Percentiles rank a stretch among this genome's conserved stretches.
phyloP scores from a whole-genome alignment of 2,113 vertebrate species.

The Anarrhichthys ocellatus region DNA sequence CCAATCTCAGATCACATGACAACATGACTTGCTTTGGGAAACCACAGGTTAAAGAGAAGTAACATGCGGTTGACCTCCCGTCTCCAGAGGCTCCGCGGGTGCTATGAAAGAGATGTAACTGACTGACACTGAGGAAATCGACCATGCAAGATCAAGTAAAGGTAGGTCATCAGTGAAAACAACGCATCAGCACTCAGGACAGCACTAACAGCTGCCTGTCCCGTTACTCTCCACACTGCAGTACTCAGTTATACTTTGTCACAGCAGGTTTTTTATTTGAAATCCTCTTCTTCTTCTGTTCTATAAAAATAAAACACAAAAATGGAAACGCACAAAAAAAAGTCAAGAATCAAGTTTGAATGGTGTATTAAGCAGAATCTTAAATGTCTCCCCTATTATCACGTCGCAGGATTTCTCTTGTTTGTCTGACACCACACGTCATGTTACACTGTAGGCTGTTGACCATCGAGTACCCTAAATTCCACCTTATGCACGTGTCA shows the following conservation, averaged over 20 bases:
- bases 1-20: conserved; percentile 22
- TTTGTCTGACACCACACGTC: neutral
- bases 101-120: neutral
- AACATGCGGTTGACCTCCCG: conserved; percentile 24
- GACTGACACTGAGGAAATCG: conserved; percentile 8
- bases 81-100: neutral
- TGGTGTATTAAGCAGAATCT: neutral
- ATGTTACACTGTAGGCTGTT: neutral
- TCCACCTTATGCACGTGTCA: neutral
- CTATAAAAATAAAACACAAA: neutral
- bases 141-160: conserved; percentile 18
- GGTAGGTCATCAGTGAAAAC: conserved; percentile 37
- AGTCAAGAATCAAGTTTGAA: neutral
- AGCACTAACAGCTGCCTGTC: conserved; percentile 17
- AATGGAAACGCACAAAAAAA: neutral
- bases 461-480: neutral
- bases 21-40: conserved; percentile 28
- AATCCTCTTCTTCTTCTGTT: neutral
- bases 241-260: neutral
- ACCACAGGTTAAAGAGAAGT: conserved; percentile 48
- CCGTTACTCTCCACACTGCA: neutral
- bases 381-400: neutral
- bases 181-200: conserved; percentile 30
- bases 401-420: neutral
- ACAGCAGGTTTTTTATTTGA: neutral